phyloP scores from a whole-genome alignment of 2,113 vertebrate genomes.

The Microtus ochrogaster region DNA sequence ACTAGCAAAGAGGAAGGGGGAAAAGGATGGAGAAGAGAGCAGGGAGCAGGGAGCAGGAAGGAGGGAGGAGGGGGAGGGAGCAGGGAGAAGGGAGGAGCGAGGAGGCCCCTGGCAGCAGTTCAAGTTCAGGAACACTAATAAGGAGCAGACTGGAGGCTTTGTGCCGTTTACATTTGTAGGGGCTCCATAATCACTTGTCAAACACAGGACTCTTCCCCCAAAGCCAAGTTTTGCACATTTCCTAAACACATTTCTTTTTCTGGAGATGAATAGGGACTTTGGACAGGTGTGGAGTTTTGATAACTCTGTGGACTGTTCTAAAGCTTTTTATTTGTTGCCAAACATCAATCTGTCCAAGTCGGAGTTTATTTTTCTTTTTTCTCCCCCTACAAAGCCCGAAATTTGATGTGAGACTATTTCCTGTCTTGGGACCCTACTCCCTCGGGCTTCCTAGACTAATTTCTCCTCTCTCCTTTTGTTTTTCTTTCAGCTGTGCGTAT shows the following conservation, averaged over 20 bases:
- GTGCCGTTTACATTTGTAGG: neutral
- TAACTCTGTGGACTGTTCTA: neutral
- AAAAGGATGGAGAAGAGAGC: fast-evolving
- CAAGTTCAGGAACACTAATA: neutral
- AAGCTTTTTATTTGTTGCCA: neutral
- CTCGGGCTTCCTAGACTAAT: neutral
- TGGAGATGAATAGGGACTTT: neutral
- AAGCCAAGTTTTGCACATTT: constrained; percentile 10
- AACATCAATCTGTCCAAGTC: neutral
- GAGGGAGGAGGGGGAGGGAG: fast-evolving
- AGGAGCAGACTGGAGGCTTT: neutral
- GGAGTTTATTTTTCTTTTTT: neutral
- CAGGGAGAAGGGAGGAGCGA: neutral
- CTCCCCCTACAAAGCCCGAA: neutral
- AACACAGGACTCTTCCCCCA: neutral
- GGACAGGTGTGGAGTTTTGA: neutral
- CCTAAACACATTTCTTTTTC: neutral
- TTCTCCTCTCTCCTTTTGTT: neutral
- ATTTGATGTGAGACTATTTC: neutral
- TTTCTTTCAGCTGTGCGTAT: neutral
- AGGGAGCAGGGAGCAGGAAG: neutral
- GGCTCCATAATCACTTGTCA: constrained; percentile 5
- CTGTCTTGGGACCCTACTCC: neutral
- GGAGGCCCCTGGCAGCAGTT: neutral
- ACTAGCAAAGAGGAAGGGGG: neutral